Percentiles rank a stretch among this genome's conserved stretches.
These are phyloP conservation scores for Drosophila kepulauana DNA, from an alignment of 1,140 invertebrate genomes.

Conservation along the genomic window DNA sequence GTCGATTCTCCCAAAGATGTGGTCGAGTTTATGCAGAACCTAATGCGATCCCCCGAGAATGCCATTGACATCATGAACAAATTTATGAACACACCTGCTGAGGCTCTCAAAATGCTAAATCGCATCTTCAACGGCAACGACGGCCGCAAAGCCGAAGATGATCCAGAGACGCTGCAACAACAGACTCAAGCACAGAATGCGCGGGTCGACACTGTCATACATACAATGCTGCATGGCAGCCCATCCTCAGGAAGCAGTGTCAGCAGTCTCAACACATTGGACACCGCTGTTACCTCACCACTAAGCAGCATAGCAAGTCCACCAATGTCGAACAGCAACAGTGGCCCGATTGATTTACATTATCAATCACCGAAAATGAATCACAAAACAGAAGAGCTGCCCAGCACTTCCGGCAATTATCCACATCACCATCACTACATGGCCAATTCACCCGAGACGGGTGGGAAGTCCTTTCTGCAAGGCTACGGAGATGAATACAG, in stretches of 20 bases:
- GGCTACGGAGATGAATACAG: constrained; percentile 64
- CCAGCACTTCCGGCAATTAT: constrained; percentile 64
- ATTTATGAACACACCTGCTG: constrained; percentile 84
- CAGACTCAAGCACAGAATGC: constrained; percentile 16
- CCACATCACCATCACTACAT: constrained; percentile 52
- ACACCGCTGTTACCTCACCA: constrained; percentile 42
- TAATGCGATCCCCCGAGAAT: constrained; percentile 83
- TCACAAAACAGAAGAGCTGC: constrained; percentile 53
- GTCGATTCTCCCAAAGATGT: constrained; percentile 83
- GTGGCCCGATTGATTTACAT: constrained; percentile 60
- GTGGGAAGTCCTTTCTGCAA: constrained; percentile 67
- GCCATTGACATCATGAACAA: constrained; percentile 84
- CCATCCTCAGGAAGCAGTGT: constrained; percentile 33
- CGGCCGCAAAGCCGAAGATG: constrained; percentile 31
- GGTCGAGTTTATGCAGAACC: constrained; percentile 80
- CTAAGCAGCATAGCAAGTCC: constrained; percentile 47
- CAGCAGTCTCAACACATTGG: constrained; percentile 32
- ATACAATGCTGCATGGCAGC: constrained; percentile 62
- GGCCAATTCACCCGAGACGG: constrained; percentile 67
- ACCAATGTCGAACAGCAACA: constrained; percentile 29
- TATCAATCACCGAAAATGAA: constrained; percentile 57
- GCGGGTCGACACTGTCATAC: constrained; percentile 67
- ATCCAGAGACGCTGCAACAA: constrained; percentile 6
- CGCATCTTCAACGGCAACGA: constrained; percentile 78
- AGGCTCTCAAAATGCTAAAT: constrained; percentile 79